phyloP scores from a whole-genome alignment of 2,888 invertebrate species.

The Diloba caeruleocephala region DNA sequence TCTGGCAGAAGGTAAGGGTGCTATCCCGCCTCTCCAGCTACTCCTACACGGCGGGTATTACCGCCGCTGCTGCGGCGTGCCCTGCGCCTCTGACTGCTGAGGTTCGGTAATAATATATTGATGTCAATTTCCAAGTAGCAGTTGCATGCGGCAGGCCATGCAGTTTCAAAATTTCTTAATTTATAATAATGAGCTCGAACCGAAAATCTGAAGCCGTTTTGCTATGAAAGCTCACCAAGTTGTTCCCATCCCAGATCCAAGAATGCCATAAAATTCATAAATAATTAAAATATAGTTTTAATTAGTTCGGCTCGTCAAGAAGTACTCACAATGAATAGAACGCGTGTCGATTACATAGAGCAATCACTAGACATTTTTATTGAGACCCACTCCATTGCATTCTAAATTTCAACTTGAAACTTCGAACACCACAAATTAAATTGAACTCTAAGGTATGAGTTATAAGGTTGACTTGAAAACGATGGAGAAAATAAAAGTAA shows the following conservation, averaged over 20 bases:
- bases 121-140: too few species aligned
- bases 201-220: too few species aligned
- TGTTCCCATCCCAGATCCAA: slow-evolving; percentile 26
- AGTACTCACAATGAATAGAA: slow-evolving; percentile 51
- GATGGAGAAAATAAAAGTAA: slow-evolving; percentile 41
- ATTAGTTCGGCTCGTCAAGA: slow-evolving; percentile 51
- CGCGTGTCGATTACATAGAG: slow-evolving; percentile 71
- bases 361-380: slow-evolving; percentile 72
- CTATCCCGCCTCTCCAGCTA: too few species aligned
- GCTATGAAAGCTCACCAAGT: too few species aligned
- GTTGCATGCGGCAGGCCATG: too few species aligned
- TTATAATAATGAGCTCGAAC: too few species aligned
- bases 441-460: slow-evolving; percentile 25
- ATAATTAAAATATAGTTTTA: slow-evolving; percentile 59
- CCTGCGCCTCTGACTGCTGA: too few species aligned
- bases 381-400: slow-evolving; percentile 69
- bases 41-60: too few species aligned
- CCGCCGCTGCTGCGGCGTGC: too few species aligned
- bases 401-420: slow-evolving; percentile 63
- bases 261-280: slow-evolving; percentile 47
- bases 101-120: too few species aligned
- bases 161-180: too few species aligned
- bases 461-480: slow-evolving; percentile 32
- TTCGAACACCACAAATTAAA: slow-evolving; percentile 22
- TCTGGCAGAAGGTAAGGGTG: too few species aligned